Percentiles rank a stretch among this genome's conserved stretches.
These are phyloP conservation scores for Catamblyrhynchus diadema DNA, from an alignment of 2,797 vertebrate species.

Conservation along the genomic window DNA sequence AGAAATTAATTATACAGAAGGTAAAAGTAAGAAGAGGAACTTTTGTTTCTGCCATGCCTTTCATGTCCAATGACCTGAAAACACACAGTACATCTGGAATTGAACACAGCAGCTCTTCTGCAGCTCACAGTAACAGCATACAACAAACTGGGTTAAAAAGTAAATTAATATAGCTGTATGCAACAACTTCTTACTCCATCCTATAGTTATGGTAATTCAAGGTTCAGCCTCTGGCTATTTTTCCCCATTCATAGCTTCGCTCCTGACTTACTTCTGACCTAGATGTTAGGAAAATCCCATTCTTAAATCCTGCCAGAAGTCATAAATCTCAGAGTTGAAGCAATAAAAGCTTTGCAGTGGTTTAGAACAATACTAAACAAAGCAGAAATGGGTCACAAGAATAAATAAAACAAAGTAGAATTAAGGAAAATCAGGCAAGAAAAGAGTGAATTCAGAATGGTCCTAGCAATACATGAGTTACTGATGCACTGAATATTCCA, in stretches of 20 bases:
- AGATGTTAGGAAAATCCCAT: background rate
- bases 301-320: background rate
- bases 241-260: background rate
- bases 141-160: background rate
- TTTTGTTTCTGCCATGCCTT: background rate
- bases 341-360: background rate
- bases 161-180: background rate
- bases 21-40: background rate
- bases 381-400: background rate
- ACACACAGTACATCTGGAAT: background rate
- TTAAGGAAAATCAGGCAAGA: background rate
- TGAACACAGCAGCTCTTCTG: background rate
- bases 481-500: background rate
- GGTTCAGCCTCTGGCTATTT: background rate
- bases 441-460: background rate
- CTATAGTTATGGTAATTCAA: background rate
- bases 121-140: background rate
- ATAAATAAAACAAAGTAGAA: background rate
- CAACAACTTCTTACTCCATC: background rate
- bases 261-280: background rate
- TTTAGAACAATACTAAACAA: background rate
- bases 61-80: background rate
- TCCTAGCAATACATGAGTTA: background rate
- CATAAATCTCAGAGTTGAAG: background rate
- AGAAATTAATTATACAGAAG: conserved; percentile 25